A percentile compares a stretch with the other conserved stretches of the same genome.
Evolutionary conservation across 2,113 vertebrate species (phyloP).

Genomic region (Nerophis ophidion): DNA sequence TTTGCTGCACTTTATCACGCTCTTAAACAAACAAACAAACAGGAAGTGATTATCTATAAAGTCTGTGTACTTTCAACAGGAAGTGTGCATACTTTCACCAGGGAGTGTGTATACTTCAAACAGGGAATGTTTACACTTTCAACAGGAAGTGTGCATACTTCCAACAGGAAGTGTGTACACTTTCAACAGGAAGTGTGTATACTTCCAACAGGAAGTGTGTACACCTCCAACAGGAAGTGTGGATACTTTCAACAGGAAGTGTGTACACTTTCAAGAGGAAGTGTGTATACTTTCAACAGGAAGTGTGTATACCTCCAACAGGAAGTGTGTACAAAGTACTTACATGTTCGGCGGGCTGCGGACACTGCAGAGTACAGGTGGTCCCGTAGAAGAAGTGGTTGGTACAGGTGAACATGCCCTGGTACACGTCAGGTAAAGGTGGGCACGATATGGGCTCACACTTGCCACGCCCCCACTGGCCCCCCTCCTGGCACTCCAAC

Average conservation of each 20-base stretch:
- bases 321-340: conserved; percentile 3
- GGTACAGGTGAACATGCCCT: conserved; percentile 93
- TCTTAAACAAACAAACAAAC: conserved; percentile 43
- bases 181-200: no score
- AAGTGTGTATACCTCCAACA: not conserved
- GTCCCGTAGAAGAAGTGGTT: conserved; percentile 78
- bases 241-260: no score
- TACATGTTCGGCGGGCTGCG: conserved; percentile 72
- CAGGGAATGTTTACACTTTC: no score
- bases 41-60: not conserved
- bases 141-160: no score
- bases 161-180: no score
- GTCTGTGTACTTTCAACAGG: no score
- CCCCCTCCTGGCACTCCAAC: conserved; percentile 82
- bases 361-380: conserved; percentile 80
- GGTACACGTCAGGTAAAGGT: conserved; percentile 77
- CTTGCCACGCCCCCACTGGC: conserved; percentile 79
- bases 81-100: no score
- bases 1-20: conserved; percentile 81
- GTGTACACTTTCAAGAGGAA: no score
- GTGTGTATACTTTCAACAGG: no score
- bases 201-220: no score
- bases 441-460: conserved; percentile 83
- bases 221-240: no score
- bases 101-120: no score